A percentile compares a stretch with the other conserved stretches of the same genome.
These are phyloP conservation scores for Arrhopalites spinosus DNA, from an alignment of 2,888 invertebrate species.

Conservation along the genomic window DNA sequence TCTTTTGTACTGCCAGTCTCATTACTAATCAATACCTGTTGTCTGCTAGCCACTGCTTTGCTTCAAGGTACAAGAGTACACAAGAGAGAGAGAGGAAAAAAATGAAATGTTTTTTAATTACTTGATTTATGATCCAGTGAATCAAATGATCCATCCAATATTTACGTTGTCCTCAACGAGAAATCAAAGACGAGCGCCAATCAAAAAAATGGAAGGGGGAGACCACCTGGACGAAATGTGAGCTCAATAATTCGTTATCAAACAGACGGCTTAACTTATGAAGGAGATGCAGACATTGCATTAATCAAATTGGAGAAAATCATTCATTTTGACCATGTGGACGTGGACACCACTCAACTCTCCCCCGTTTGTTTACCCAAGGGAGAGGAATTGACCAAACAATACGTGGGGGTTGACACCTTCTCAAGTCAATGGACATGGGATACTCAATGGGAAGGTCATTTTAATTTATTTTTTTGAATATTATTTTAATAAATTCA, in stretches of 20 bases:
- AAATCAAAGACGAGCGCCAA: neutral
- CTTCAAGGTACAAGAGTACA: neutral
- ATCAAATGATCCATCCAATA: constrained; percentile 7
- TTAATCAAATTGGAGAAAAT: constrained; percentile 25
- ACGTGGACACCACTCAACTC: neutral
- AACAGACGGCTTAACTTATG: constrained; percentile 2
- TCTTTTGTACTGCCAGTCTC: constrained; percentile 28
- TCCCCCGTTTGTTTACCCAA: constrained; percentile 30
- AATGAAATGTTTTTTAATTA: no score
- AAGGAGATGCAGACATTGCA: constrained; percentile 28
- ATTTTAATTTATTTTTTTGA: neutral
- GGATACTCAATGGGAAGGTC: constrained; percentile 24
- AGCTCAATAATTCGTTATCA: constrained; percentile 2
- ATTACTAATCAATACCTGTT: constrained; percentile 28
- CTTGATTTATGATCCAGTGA: no score
- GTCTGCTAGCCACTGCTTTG: constrained; percentile 34
- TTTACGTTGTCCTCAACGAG: neutral
- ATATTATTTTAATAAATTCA: neutral
- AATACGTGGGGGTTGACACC: neutral
- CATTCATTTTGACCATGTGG: constrained; percentile 6
- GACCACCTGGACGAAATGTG: neutral
- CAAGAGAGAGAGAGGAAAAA: no score
- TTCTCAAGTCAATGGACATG: constrained; percentile 19
- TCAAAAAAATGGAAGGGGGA: neutral
- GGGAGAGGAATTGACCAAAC: constrained; percentile 4